These are phyloP conservation scores for Cyclophora albipunctata DNA, from an alignment of 2,888 invertebrate species.

Conservation along the genomic window DNA sequence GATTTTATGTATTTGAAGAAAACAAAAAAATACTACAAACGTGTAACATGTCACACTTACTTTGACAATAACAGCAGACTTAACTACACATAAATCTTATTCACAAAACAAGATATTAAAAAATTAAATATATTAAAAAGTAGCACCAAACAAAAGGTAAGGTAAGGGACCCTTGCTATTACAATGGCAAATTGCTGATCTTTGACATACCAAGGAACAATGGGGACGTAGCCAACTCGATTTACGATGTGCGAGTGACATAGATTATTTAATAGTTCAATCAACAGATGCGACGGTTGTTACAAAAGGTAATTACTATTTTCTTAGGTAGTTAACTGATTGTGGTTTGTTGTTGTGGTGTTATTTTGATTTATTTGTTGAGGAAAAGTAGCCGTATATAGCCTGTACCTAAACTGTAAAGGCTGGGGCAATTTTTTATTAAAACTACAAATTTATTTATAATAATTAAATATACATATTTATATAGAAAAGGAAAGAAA, in stretches of 20 bases:
- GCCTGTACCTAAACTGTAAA: no score
- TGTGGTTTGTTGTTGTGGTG: no score
- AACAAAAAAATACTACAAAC: slow-evolving; percentile 26
- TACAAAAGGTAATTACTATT: background rate
- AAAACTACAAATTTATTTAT: no score
- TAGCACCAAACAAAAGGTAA: slow-evolving; percentile 12
- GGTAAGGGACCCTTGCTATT: slow-evolving; percentile 34
- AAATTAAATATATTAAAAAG: slow-evolving; percentile 21
- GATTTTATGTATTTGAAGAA: background rate
- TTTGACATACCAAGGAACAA: slow-evolving; percentile 68
- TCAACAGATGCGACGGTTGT: slow-evolving; percentile 10
- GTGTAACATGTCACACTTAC: slow-evolving; percentile 34
- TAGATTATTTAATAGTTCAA: slow-evolving; percentile 21
- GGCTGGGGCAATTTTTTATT: no score
- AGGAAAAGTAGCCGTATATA: no score
- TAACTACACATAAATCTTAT: slow-evolving; percentile 1
- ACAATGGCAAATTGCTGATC: slow-evolving; percentile 72
- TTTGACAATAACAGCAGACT: slow-evolving; percentile 26
- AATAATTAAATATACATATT: no score
- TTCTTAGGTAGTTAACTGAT: no score
- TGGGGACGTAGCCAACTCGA: slow-evolving; percentile 44
- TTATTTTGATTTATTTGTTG: no score
- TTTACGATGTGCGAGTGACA: slow-evolving; percentile 49
- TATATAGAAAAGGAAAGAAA: no score
- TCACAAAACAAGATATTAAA: no score